Evolutionary conservation across 1,140 invertebrate genomes (phyloP), one percentile per base, ranked within the genome.

Genomic region (Drosophila prosaltans): DNA sequence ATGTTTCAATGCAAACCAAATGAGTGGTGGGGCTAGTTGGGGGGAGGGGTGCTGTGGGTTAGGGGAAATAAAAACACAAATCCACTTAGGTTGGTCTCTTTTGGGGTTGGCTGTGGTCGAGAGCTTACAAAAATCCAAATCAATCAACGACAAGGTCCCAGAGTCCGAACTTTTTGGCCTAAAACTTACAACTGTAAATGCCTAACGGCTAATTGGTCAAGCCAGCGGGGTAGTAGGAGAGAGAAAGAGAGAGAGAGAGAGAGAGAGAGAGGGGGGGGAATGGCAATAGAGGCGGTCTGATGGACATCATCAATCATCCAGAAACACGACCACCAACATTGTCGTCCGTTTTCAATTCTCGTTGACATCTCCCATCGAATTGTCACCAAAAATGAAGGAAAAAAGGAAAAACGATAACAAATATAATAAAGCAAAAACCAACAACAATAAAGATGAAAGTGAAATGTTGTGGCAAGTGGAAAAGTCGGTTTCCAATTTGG

Each of bases 111-210:
- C n/a, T 69, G 64, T 64, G 67, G 68, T 73, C 48, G 36, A 45
- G 71, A 65, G 65, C 65, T 57, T 41, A 65, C 61, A 77, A 58
- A 78, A 71, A 78, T 78, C 63, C 75, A 78, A 78, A 78, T 78
- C 75, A 78, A 78, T 78, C 75, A 78, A 78, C 75, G 63, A 78
- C 74, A 76, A 64, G 65, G 45, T 39, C 58, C 66, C 45, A 51
- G 45, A 16, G 16, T 16, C 45, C 21, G 45, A 51, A 51, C 45
- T 51, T 51, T 51, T 51, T 51, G 45, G 45, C 45, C 45, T 26
- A 51, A 51, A 77, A 61, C 74, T 66, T 61, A 77, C 74, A 78
- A 78, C 74, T 78, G 75, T 78, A 78, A 78, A 78, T 67, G 75
- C 61, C 60, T 48, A 58, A 78, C 74, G 69, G 58, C 74, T 78